A percentile compares a stretch with the other conserved stretches of the same genome.
Conservation (phyloP, 2,113 vertebrate species). For the Pollimyrus isidori region DNA sequence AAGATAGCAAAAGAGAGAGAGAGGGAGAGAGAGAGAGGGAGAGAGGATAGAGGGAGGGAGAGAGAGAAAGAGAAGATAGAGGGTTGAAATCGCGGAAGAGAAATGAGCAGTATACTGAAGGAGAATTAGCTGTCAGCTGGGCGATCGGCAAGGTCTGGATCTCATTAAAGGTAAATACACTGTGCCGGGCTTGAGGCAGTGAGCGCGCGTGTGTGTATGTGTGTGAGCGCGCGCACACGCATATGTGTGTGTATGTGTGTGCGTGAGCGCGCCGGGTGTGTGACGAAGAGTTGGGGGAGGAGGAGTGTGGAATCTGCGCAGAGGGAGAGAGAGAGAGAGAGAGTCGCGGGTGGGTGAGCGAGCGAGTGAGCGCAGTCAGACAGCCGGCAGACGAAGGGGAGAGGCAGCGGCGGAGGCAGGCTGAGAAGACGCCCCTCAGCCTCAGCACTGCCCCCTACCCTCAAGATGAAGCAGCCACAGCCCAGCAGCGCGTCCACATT, state of each 20-base stretch:
- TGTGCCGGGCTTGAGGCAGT: background rate
- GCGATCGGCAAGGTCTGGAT: slow-evolving; percentile 22
- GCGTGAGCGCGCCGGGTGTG: background rate
- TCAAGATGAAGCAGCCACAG: slow-evolving; percentile 35
- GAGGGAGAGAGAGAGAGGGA: background rate
- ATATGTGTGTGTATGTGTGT: background rate
- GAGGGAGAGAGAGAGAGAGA: background rate
- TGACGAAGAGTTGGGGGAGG: background rate
- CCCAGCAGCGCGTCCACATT: slow-evolving; percentile 20
- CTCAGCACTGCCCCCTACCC: background rate
- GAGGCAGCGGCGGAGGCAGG: background rate
- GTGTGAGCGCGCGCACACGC: background rate
- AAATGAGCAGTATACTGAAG: slow-evolving; percentile 25
- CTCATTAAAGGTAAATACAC: slow-evolving; percentile 32
- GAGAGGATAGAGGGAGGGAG: slow-evolving; percentile 11
- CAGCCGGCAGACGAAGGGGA: background rate
- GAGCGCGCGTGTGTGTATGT: background rate
- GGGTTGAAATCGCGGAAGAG: slow-evolving; percentile 10
- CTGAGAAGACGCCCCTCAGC: background rate
- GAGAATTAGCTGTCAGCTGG: slow-evolving; percentile 21
- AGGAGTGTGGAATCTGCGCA: slow-evolving; percentile 1
- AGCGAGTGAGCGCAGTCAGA: background rate
- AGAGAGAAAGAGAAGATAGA: background rate
- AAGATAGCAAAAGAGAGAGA: background rate
- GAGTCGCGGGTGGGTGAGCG: background rate